A percentile compares a stretch with the other conserved stretches of the same genome.
Conservation (phyloP, 1,140 invertebrate species). For the Drosophila pandora region DNA sequence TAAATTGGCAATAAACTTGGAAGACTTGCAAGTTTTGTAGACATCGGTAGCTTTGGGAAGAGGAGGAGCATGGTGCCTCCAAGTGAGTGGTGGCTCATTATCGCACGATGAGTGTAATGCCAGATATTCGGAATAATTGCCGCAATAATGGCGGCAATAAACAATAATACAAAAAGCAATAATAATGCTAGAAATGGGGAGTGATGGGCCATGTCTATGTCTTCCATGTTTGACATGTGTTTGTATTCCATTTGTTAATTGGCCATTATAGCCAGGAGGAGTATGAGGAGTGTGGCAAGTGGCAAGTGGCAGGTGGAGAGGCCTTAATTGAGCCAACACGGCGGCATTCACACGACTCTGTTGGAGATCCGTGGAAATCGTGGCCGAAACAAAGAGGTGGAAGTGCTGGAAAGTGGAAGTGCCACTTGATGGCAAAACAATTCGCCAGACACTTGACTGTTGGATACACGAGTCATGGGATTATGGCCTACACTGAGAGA, state of each 20-base stretch:
- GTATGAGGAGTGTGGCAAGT: conserved; percentile 3
- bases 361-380: conserved; percentile 42
- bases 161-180: conserved; percentile 1
- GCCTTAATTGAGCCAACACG: conserved; percentile 29
- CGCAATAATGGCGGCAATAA: conserved; percentile 8
- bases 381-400: conserved; percentile 68
- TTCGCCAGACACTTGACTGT: conserved; percentile 35
- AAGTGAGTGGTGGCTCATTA: conserved; percentile 30
- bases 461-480: conserved; percentile 19
- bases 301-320: conserved; percentile 3
- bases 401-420: conserved; percentile 58
- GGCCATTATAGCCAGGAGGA: conserved; percentile 33
- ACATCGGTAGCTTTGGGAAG: not conserved
- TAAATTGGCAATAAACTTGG: not conserved
- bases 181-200: conserved; percentile 20
- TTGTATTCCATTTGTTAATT: conserved; percentile 54
- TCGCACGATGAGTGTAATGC: conserved; percentile 43
- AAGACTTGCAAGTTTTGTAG: not conserved
- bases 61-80: not conserved
- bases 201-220: conserved; percentile 1
- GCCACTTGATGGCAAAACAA: conserved; percentile 41
- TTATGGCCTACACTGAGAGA: conserved; percentile 3
- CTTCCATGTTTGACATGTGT: conserved; percentile 49
- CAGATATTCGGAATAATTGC: conserved; percentile 19
- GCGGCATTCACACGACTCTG: conserved; percentile 42